Base-by-base conservation (phyloP, 2,888 invertebrate species). In the Pelosia muscerda region DNA sequence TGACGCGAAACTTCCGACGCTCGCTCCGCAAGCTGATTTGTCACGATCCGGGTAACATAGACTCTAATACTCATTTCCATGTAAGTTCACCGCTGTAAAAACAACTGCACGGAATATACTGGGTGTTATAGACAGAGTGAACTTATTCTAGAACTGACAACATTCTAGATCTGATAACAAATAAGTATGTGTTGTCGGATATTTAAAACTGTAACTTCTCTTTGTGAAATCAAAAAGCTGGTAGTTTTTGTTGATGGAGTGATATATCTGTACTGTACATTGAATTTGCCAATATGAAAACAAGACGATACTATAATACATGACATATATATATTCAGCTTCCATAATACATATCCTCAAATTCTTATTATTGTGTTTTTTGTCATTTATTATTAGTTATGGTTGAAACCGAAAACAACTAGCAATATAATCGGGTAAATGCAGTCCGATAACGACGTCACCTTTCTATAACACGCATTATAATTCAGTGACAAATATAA, bases 1-100 rank as follows among this genome's bases (percentile, higher is more conserved):
- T 97, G 95, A 97, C 97, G 58, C 95, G 96, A 71, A 96, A 96
- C 89, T 97, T 97, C 89, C 93, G 97, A 0, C 95, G 96, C 54
- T 97, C 97, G 3, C 96, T 97, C 13, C 95, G 95, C 76, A 96
- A 96, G 81, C 94, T 97, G 71, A 89, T 96, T 83, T 95, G 95
- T 84, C 92, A 93, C 84, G 94, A 94, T 80, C 85, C 92, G 82
- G 94, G 93, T 93, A 94, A 94, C 93, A 91, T 90, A 86, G 85
- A 91, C 92, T 93, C 94, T 92, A 94, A 90, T 93, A 94, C 92
- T 92, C 92, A 93, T 88, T 90, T 95, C 89, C 92, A 94, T 90
- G 94, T 95, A 94, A 94, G 95, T 95, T 87, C 82, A 86, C 78
- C 49, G 42, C 61, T 53, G 13, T 62, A 54, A 49, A 53, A 49